Base-by-base conservation (phyloP, 2,888 invertebrate genomes). In the Aleiodes leptofemur region DNA sequence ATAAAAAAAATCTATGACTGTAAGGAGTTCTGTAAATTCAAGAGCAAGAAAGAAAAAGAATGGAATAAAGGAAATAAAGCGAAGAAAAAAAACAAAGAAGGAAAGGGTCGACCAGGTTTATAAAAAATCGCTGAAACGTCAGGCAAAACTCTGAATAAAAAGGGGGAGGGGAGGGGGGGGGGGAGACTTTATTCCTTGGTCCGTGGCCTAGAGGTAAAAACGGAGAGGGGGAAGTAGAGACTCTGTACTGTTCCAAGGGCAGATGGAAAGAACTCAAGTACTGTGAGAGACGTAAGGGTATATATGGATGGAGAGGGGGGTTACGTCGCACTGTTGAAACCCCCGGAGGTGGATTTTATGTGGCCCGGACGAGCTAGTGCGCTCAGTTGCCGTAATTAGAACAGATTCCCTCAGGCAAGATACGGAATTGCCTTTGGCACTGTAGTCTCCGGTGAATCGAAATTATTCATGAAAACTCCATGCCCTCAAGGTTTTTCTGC, bases 321-420 rank as follows among this genome's bases (percentile, higher is more conserved):
- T 43, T 68, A 73, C 77, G 76, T 76, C 70, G 78, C 80, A 76
- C 53, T 56, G 29, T 50, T 50, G 50, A 57, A 78, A 79, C 73
- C 78, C 74, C 50, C 13, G 51, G 38, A 72, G 77, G 61, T 55
- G 23, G 56, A 11, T 76, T 53, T 66, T 80, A 76, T 9, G 66
- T 38, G 74, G 81, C 77, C 71, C 76, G 78, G 78, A 79, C 79
- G 81, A 82, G 82, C 82, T 53, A 50, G 57, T 71, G 56, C 68
- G 38, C 72, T 86, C 87, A 87, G 87, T 88, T 83, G 85, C 87
- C 88, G 88, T 89, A 89, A 89, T 89, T 89, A 89, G 89, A 89
- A 89, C 87, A 85, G 84, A 86, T 85, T 82, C 87, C 89, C 86
- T 50, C 69, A 16, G 72, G 74, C 73, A 61, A 57, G 61, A 56